Percentiles rank a stretch among this genome's conserved stretches.
These are phyloP conservation scores for Aspidiotus rigidus DNA, from an alignment of 2,888 invertebrate genomes.

Conservation along the genomic window DNA sequence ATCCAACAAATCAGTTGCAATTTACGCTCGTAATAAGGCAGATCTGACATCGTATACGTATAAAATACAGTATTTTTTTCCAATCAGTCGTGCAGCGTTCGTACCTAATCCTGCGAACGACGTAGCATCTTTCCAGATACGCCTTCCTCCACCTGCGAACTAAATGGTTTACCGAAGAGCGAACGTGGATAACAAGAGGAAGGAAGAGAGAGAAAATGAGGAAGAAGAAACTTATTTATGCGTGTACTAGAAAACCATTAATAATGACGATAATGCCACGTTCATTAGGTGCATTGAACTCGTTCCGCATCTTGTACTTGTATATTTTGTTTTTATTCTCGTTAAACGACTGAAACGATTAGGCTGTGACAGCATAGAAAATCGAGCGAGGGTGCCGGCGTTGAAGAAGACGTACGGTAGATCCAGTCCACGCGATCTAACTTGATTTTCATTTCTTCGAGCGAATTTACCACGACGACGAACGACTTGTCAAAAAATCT, in stretches of 20 bases:
- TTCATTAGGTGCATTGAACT: constrained; percentile 4
- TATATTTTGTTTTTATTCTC: not conserved
- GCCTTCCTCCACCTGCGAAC: not conserved
- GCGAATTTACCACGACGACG: too few relatives aligned
- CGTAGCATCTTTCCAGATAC: not conserved
- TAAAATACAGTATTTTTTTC: too few relatives aligned
- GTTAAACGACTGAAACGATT: constrained; percentile 1
- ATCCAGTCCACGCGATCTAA: too few relatives aligned
- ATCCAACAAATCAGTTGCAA: too few relatives aligned
- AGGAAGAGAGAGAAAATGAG: not conserved
- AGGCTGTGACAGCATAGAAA: not conserved
- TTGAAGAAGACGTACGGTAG: not conserved
- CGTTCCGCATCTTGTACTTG: not conserved
- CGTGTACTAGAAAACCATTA: constrained; percentile 4
- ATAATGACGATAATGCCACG: constrained; percentile 4
- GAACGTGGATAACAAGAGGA: not conserved
- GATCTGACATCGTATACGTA: too few relatives aligned
- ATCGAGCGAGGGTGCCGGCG: not conserved
- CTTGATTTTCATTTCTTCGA: too few relatives aligned
- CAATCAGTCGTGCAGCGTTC: too few relatives aligned
- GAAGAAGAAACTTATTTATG: constrained; percentile 2
- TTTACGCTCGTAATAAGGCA: too few relatives aligned
- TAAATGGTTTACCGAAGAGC: not conserved
- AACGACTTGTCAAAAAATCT: too few relatives aligned
- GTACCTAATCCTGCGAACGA: not conserved